Percentiles rank a stretch among this genome's conserved stretches.
Conservation (phyloP, 2,797 vertebrate genomes). For the Prionace glauca region DNA sequence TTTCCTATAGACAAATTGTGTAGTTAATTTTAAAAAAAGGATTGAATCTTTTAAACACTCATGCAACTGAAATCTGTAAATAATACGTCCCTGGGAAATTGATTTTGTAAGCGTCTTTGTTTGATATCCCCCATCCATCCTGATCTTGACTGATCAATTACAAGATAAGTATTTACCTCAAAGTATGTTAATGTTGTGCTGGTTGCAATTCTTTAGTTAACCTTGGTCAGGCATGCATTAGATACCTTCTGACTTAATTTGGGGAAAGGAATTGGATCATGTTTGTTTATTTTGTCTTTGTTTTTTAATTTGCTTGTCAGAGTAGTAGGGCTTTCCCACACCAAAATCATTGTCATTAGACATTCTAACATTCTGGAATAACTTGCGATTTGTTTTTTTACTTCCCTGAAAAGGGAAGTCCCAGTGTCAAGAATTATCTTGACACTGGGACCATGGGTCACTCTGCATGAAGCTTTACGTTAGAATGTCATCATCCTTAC, state of each 20-base stretch:
- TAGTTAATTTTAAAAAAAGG: neutral
- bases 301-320: neutral
- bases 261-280: neutral
- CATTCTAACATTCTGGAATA: neutral
- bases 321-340: neutral
- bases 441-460: neutral
- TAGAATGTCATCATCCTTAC: neutral
- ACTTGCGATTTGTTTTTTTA: neutral
- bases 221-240: neutral
- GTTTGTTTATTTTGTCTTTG: neutral
- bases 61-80: neutral
- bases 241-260: neutral
- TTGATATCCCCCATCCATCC: neutral
- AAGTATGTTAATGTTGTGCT: neutral
- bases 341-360: neutral
- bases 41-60: neutral
- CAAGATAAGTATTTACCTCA: neutral
- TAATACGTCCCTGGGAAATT: neutral
- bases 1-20: neutral
- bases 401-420: neutral
- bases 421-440: neutral
- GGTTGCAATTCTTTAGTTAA: neutral
- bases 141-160: neutral
- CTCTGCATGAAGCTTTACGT: neutral
- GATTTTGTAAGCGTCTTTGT: neutral